Base-by-base conservation (phyloP, 2,113 vertebrate genomes). In the Oncorhynchus gorbuscha region DNA sequence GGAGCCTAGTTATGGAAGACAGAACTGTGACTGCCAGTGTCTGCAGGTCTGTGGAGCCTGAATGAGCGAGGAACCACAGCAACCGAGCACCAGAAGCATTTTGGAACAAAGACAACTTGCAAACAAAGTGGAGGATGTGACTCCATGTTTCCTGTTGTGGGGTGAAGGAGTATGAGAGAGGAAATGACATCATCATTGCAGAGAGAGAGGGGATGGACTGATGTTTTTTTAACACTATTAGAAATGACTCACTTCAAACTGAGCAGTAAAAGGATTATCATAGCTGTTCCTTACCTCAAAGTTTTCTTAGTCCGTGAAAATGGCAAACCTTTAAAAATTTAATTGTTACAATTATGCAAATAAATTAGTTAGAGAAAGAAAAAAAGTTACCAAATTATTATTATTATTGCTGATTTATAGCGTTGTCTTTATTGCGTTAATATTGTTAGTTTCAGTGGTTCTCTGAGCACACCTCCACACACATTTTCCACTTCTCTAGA, bases 331-430 rank as follows among this genome's bases (percentile, higher is more conserved):
- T 94, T 93, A 93, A 93, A 93, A 90, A 85, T 88, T 90, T 80
- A 91, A 90, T 90, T 91, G 88, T 92, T 88, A 91, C 86, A 78
- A 55, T 92, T 93, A 94, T 94, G 93, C 93, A 94, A 94, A 90
- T 84, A 89, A 91, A 93, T 88, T 93, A 94, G 93, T 85, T 28
- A 32, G 86, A 81, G 83, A 24, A 24, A 26, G 1, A 9, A 45
- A 90, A 79, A 86, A 91, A 90, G 79, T 87, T 92, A 92, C 89
- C 92, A 92, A 92, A 93, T 91, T 2, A 28, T 28, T 28, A 28
- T 28, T 92, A 87, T 92, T 89, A 89, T 90, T 87, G 71, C 59
- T 62, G 59, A 22, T 62, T 62, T 22, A 8, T 62, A 22, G 59
- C 59, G 59, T 84, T 90, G 45, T 58, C 64, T 45, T 75, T 51